Conservation (phyloP, 2,888 invertebrate species). For the Tenthredo amoena region DNA sequence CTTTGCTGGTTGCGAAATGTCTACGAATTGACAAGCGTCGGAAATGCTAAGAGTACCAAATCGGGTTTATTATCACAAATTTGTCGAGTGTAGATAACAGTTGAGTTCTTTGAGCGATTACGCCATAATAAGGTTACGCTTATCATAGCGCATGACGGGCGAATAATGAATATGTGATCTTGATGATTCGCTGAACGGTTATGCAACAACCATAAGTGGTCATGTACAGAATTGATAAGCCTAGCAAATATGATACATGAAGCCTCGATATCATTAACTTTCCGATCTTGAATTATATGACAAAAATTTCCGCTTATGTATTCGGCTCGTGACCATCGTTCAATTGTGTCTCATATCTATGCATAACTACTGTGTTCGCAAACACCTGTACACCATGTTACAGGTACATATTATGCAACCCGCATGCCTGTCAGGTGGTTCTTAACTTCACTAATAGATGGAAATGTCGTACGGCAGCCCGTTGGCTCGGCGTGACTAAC, state of each 20-base stretch:
- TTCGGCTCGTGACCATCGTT: not conserved
- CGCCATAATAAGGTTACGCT: not conserved
- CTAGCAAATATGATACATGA: not conserved
- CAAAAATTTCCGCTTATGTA: not conserved
- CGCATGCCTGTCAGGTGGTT: not conserved
- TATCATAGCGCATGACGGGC: not conserved
- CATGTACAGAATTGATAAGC: not conserved
- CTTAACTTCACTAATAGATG: not conserved
- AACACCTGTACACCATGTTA: not conserved
- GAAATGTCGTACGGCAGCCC: not conserved
- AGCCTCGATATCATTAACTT: not conserved
- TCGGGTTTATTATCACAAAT: not conserved
- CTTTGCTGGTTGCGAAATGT: not conserved
- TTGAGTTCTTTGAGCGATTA: not conserved
- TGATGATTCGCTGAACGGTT: not conserved
- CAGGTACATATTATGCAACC: not conserved
- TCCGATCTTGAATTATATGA: not conserved
- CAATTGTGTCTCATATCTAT: not conserved
- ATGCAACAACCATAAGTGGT: not conserved
- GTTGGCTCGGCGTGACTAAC: too few relatives aligned
- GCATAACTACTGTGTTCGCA: not conserved
- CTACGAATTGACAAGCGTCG: not conserved
- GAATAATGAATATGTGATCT: not conserved
- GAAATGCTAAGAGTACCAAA: not conserved
- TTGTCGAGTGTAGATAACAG: not conserved